Conservation (phyloP, 1,140 invertebrate genomes). For the Drosophila orena region DNA sequence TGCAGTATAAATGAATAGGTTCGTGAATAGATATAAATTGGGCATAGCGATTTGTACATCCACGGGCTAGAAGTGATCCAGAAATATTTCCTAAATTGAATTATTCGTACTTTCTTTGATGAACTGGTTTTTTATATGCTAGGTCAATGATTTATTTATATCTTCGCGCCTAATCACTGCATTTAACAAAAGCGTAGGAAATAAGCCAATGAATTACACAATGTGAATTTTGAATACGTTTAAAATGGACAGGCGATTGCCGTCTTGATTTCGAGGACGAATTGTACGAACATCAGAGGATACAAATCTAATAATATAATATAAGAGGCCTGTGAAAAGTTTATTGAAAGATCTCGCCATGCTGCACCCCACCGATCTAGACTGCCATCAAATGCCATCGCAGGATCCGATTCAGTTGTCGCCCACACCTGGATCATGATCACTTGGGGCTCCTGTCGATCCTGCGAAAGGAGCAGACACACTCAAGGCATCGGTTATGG, state of each 20-base stretch:
- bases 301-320: conserved; percentile 11
- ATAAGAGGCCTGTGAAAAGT: conserved; percentile 4
- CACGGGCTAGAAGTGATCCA: too few relatives aligned
- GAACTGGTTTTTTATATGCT: not conserved
- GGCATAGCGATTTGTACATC: not conserved
- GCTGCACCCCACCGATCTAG: not conserved
- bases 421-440: not conserved
- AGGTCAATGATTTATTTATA: not conserved
- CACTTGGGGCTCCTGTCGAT: not conserved
- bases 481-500: not conserved
- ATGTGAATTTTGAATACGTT: not conserved
- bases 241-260: not conserved
- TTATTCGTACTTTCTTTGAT: too few relatives aligned
- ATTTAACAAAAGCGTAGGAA: not conserved
- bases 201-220: not conserved
- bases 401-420: not conserved
- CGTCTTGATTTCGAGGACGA: not conserved
- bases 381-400: not conserved
- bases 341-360: conserved; percentile 3
- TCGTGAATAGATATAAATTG: not conserved
- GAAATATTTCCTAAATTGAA: too few relatives aligned
- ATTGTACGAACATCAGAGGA: not conserved
- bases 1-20: too few relatives aligned
- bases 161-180: not conserved
- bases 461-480: not conserved